Conservation (phyloP, 1,140 invertebrate genomes). For the Doryteuthis pealeii region DNA sequence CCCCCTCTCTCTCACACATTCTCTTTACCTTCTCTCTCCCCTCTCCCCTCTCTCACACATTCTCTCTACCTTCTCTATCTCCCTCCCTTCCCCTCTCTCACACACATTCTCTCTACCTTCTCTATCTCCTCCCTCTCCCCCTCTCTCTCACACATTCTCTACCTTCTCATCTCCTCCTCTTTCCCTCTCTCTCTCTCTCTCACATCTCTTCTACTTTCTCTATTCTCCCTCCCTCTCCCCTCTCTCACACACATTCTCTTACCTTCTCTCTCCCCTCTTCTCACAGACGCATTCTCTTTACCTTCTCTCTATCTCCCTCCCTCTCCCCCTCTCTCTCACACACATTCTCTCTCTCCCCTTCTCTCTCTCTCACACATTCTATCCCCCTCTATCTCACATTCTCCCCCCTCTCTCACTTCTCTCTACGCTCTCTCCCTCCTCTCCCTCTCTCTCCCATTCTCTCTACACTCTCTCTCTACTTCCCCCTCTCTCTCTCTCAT, state of each 20-base stretch:
- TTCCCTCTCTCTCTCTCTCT: background rate
- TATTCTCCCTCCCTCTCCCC: background rate
- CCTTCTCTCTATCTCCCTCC: too few species aligned
- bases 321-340: too few species aligned
- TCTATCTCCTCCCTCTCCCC: background rate
- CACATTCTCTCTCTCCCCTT: too few species aligned
- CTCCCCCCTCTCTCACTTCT: too few species aligned
- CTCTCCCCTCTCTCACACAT: background rate
- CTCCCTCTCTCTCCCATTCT: background rate
- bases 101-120: background rate
- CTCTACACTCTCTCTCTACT: background rate
- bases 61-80: slow-evolving; percentile 10
- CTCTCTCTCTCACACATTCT: too few species aligned
- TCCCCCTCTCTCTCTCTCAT: background rate
- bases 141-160: background rate
- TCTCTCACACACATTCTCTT: too few species aligned
- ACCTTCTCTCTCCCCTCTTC: background rate
- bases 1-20: slow-evolving; percentile 15
- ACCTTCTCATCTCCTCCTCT: background rate
- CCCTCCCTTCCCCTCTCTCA: slow-evolving; percentile 15
- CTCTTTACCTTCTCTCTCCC: background rate
- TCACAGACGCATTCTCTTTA: background rate
- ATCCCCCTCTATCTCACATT: too few species aligned
- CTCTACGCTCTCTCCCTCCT: background rate
- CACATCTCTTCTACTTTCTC: background rate